Percentiles rank a stretch among this genome's conserved stretches.
Evolutionary conservation across 2,888 invertebrate genomes (phyloP).

Genomic region (Capitulum mitella): DNA sequence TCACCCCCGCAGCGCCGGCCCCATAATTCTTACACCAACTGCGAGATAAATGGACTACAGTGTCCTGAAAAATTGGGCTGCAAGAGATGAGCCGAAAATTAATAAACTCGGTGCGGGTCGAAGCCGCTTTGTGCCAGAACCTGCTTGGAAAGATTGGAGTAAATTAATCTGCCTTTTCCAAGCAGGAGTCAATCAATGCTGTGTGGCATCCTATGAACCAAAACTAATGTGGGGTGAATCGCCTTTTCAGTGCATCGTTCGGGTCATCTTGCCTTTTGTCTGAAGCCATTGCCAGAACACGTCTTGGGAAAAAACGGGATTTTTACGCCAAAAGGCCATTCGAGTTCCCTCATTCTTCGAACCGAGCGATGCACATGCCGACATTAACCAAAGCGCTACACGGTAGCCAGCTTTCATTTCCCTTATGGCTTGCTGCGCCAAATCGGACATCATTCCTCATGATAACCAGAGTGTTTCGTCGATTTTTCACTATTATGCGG

Average conservation of each 20-base stretch:
- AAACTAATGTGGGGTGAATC: too few species aligned
- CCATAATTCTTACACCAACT: neutral
- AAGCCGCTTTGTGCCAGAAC: neutral
- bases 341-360: too few species aligned
- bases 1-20: neutral
- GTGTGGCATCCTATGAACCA: too few species aligned
- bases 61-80: neutral
- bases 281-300: too few species aligned
- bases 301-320: too few species aligned
- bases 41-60: neutral
- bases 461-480: conserved; percentile 14
- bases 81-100: conserved; percentile 4
- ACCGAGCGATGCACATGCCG: too few species aligned
- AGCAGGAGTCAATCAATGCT: neutral
- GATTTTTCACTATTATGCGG: conserved; percentile 21
- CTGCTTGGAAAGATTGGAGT: neutral
- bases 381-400: too few species aligned
- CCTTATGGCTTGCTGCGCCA: neutral
- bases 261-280: too few species aligned
- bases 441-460: conserved; percentile 21
- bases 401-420: neutral
- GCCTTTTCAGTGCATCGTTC: too few species aligned
- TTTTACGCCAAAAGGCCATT: too few species aligned
- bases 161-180: neutral
- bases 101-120: neutral